Evolutionary conservation across 2,888 invertebrate genomes (phyloP).

Genomic region (Stratiomys singularior): DNA sequence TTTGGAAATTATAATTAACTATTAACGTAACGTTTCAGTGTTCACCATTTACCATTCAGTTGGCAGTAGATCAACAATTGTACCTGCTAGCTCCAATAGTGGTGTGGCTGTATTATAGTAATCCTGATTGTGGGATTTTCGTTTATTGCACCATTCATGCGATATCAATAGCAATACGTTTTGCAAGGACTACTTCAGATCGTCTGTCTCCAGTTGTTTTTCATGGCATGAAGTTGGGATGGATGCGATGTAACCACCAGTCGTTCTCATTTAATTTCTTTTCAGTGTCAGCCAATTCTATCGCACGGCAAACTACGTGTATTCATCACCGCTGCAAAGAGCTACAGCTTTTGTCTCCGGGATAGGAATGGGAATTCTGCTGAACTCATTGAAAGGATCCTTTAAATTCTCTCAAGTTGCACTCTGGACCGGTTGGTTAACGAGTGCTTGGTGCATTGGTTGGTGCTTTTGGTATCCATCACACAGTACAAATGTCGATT

Average conservation of each 20-base stretch:
- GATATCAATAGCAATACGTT: conserved; percentile 73
- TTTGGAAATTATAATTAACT: background rate
- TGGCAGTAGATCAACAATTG: conserved; percentile 80
- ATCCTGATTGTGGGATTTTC: conserved; percentile 68
- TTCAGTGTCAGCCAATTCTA: conserved; percentile 75
- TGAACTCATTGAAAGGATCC: conserved; percentile 50
- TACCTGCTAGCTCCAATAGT: conserved; percentile 73
- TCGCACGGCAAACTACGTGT: conserved; percentile 74
- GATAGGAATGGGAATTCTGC: conserved; percentile 70
- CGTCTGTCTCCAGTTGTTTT: conserved; percentile 73
- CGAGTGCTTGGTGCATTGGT: conserved; percentile 56
- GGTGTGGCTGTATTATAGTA: conserved; percentile 72
- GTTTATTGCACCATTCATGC: conserved; percentile 69
- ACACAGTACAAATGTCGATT: conserved; percentile 70
- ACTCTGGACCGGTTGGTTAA: conserved; percentile 57
- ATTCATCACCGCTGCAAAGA: conserved; percentile 71
- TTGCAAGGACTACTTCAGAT: conserved; percentile 70
- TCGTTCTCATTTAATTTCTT: background rate
- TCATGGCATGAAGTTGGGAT: conserved; percentile 75
- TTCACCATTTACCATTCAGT: conserved; percentile 79
- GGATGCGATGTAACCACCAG: background rate
- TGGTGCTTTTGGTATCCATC: conserved; percentile 73
- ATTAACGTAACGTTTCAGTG: conserved; percentile 69
- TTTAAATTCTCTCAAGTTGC: conserved; percentile 41
- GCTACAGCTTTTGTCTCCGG: conserved; percentile 75